Conservation (phyloP, 2,888 invertebrate species). For the Melangyna quadrimaculata region DNA sequence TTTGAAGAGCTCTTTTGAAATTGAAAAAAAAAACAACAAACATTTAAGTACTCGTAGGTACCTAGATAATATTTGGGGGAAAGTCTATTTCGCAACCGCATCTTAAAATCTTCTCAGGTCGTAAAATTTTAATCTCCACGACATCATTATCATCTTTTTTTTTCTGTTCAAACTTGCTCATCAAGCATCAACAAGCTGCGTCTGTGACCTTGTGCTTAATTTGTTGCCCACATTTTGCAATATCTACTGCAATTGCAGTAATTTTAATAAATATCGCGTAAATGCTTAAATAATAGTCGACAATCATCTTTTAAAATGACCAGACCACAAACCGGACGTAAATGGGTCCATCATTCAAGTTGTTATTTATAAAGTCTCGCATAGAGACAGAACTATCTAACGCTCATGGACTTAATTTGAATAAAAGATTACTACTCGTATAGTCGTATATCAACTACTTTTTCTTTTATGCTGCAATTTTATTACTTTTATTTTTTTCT, state of each 20-base stretch:
- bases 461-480: background rate
- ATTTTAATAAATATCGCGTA: background rate
- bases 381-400: background rate
- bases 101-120: background rate
- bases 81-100: background rate
- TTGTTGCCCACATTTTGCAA: background rate
- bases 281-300: background rate
- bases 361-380: background rate
- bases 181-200: no score
- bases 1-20: background rate
- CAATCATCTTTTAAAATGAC: conserved; percentile 1
- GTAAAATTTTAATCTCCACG: background rate
- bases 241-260: conserved; percentile 2
- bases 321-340: conserved; percentile 8
- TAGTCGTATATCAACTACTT: background rate
- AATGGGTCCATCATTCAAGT: background rate
- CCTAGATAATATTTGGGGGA: background rate
- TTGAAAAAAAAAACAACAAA: background rate
- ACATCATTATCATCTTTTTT: background rate
- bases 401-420: background rate
- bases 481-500: background rate
- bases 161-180: no score
- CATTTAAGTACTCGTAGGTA: no score
- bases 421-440: background rate
- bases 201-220: background rate